Evolutionary conservation across 1,140 invertebrate genomes (phyloP).

Genomic region (Drosophila miranda): DNA sequence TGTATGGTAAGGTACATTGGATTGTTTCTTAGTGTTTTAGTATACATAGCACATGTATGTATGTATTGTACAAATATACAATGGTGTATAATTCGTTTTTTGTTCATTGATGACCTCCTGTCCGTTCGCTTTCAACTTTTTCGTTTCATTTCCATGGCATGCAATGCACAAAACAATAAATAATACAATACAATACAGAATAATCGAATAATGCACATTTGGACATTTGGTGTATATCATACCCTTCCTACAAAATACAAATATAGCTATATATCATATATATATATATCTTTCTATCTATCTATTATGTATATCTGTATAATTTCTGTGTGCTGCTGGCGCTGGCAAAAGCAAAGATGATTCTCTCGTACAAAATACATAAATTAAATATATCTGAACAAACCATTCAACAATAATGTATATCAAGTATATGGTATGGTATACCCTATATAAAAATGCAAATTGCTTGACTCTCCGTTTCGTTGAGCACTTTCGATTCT

Average conservation of each 20-base stretch:
- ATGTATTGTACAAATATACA: constrained; percentile 8
- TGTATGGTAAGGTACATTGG: constrained; percentile 70
- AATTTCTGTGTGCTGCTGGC: constrained; percentile 1
- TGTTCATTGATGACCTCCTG: constrained; percentile 4
- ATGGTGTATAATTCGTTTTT: constrained; percentile 20
- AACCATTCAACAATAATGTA: not conserved
- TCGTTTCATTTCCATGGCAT: too few species aligned
- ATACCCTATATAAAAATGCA: constrained; percentile 37
- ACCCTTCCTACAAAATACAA: too few species aligned
- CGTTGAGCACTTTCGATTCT: constrained; percentile 33
- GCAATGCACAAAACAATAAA: too few species aligned
- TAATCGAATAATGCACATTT: constrained; percentile 34
- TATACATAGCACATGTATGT: constrained; percentile 31
- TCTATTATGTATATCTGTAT: not conserved
- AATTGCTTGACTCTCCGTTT: constrained; percentile 9
- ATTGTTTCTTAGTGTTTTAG: constrained; percentile 65
- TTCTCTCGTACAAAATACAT: too few species aligned
- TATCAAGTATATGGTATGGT: not conserved
- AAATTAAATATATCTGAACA: not conserved
- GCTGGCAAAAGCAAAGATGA: constrained; percentile 1
- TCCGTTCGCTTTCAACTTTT: not conserved
- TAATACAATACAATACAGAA: too few species aligned
- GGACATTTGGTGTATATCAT: constrained; percentile 8
- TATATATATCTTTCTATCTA: constrained; percentile 27
- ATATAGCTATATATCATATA: constrained; percentile 25